Evolutionary conservation across 2,888 invertebrate species (phyloP).

Genomic region (Lasioglossum calceatum): DNA sequence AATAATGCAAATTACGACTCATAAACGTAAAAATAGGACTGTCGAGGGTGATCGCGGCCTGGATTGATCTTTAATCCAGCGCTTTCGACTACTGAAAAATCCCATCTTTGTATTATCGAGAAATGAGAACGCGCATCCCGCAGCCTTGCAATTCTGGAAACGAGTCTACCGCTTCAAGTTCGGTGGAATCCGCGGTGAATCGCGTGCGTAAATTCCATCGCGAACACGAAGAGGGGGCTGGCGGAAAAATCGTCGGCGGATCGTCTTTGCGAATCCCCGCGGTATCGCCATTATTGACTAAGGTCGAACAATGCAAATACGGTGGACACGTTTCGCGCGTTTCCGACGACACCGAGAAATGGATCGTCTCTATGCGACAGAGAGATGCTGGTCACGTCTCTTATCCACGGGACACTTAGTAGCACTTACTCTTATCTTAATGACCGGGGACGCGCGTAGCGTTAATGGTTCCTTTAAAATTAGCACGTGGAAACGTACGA

Average conservation of each 20-base stretch:
- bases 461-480: conserved; percentile 84
- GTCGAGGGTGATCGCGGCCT: too few relatives aligned
- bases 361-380: conserved; percentile 62
- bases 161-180: neutral
- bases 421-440: conserved; percentile 85
- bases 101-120: too few relatives aligned
- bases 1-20: too few relatives aligned
- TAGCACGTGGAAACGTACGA: conserved; percentile 73
- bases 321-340: conserved; percentile 20
- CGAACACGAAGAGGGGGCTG: neutral
- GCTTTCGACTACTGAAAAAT: too few relatives aligned
- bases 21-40: too few relatives aligned
- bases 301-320: conserved; percentile 32
- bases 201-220: neutral
- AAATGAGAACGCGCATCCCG: too few relatives aligned
- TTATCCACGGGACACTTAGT: conserved; percentile 84
- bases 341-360: conserved; percentile 25
- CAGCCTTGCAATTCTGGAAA: too few relatives aligned
- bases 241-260: conserved; percentile 5
- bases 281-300: conserved; percentile 21
- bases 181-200: neutral
- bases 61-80: too few relatives aligned
- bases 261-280: neutral
- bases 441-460: conserved; percentile 82
- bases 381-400: conserved; percentile 75